phyloP scores from a whole-genome alignment of 2,113 vertebrate genomes.

The Corythornis madagascariensis region DNA sequence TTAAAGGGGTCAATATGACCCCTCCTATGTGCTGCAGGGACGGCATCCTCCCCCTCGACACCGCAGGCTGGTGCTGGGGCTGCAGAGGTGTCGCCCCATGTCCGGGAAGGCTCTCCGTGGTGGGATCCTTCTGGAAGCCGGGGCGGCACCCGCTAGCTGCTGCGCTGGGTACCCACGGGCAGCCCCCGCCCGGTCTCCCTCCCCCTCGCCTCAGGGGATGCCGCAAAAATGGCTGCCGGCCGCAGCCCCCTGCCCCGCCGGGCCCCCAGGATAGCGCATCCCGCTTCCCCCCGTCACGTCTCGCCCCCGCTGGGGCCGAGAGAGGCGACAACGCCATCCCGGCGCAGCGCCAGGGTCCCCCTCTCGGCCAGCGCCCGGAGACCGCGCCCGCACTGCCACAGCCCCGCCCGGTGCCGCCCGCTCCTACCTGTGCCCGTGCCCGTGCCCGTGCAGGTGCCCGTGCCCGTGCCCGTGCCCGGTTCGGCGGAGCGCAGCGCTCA shows the following conservation, averaged over 20 bases:
- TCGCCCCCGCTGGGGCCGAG: neutral
- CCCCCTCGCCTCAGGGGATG: neutral
- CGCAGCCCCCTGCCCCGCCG: neutral
- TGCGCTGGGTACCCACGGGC: neutral
- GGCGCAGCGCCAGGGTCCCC: neutral
- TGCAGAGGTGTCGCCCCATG: neutral
- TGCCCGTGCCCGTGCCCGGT: neutral
- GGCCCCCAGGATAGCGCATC: neutral
- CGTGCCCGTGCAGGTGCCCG: neutral
- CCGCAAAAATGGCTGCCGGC: neutral
- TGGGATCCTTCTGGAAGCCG: slow-evolving; percentile 43
- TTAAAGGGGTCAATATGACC: neutral
- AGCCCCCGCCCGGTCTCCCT: neutral
- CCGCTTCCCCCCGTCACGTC: neutral
- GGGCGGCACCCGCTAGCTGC: neutral
- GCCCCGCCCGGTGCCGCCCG: neutral
- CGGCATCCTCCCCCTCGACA: neutral
- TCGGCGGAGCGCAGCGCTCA: neutral
- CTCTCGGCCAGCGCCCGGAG: no score
- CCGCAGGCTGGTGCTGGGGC: neutral
- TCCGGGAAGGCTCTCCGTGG: neutral
- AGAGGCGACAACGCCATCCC: neutral
- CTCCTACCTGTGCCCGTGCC: neutral
- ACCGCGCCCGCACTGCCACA: neutral
- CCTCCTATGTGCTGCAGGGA: neutral